phyloP scores from a whole-genome alignment of 2,888 invertebrate species.

The Magallana nippona region DNA sequence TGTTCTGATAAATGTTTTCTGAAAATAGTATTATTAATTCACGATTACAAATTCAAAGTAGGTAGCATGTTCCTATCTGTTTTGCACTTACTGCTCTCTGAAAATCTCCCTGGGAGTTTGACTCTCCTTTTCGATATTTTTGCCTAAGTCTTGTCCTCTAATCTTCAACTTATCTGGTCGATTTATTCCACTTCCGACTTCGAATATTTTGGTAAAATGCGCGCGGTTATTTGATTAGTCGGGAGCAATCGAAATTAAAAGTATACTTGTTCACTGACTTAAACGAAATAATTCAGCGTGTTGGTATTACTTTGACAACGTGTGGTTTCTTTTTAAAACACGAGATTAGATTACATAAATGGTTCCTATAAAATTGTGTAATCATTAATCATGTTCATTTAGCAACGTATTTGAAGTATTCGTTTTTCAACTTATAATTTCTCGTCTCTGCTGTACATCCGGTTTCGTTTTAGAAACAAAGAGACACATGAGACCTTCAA shows the following conservation, averaged over 20 bases:
- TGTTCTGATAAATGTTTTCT: too few relatives aligned
- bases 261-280: neutral
- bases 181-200: neutral
- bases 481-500: too few relatives aligned
- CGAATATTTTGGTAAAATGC: neutral
- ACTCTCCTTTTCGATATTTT: neutral
- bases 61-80: neutral
- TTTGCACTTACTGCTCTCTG: neutral
- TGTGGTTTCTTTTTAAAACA: neutral
- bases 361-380: neutral
- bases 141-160: neutral
- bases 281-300: neutral
- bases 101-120: neutral
- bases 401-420: neutral
- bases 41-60: neutral
- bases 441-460: neutral
- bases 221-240: neutral
- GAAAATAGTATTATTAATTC: neutral
- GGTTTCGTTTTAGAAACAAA: neutral
- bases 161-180: neutral
- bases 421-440: slow-evolving; percentile 6
- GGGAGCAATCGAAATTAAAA: neutral
- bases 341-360: neutral
- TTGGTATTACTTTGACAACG: neutral
- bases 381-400: neutral